phyloP scores from a whole-genome alignment of 2,888 invertebrate genomes.

The Macrostomum cliftonense region DNA sequence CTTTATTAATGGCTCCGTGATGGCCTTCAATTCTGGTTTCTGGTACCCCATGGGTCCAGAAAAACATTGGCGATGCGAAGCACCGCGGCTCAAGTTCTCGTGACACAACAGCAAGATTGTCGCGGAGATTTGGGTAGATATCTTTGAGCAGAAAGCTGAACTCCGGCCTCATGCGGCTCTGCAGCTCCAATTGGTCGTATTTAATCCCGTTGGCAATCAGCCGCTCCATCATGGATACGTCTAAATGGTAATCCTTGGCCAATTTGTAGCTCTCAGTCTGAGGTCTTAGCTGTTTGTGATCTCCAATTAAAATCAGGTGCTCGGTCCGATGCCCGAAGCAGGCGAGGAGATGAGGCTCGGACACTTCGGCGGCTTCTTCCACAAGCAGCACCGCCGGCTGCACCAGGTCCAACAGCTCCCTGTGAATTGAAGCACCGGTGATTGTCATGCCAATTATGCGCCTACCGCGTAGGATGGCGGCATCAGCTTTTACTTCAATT shows the following conservation, averaged over 20 bases:
- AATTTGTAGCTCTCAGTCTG: slow-evolving; percentile 9
- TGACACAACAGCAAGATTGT: slow-evolving; percentile 8
- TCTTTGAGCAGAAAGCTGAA: slow-evolving; percentile 10
- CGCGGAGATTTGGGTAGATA: slow-evolving; percentile 11
- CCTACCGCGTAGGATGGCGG: too few species aligned
- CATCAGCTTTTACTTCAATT: too few species aligned
- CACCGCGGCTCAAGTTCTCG: slow-evolving; percentile 8
- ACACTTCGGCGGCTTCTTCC: slow-evolving; percentile 14
- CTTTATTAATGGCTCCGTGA: slow-evolving; percentile 4
- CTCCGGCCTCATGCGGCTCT: slow-evolving; percentile 14
- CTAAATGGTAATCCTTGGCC: slow-evolving; percentile 9
- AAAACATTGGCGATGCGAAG: too few species aligned
- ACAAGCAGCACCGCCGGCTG: slow-evolving; percentile 11
- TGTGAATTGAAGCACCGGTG: slow-evolving; percentile 13
- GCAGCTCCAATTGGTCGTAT: slow-evolving; percentile 7
- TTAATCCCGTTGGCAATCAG: slow-evolving; percentile 11
- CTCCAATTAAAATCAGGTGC: slow-evolving; percentile 14
- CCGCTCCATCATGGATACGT: slow-evolving; percentile 14
- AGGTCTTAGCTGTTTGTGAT: slow-evolving; percentile 14
- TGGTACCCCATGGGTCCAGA: slow-evolving; percentile 4
- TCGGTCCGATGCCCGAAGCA: slow-evolving; percentile 8
- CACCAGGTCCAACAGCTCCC: slow-evolving; percentile 4
- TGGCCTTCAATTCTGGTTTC: slow-evolving; percentile 10
- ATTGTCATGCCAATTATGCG: slow-evolving; percentile 13
- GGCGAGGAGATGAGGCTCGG: slow-evolving; percentile 12